These are phyloP conservation scores for Macrosoma leucophasiata DNA, from an alignment of 2,888 invertebrate species.

Conservation along the genomic window DNA sequence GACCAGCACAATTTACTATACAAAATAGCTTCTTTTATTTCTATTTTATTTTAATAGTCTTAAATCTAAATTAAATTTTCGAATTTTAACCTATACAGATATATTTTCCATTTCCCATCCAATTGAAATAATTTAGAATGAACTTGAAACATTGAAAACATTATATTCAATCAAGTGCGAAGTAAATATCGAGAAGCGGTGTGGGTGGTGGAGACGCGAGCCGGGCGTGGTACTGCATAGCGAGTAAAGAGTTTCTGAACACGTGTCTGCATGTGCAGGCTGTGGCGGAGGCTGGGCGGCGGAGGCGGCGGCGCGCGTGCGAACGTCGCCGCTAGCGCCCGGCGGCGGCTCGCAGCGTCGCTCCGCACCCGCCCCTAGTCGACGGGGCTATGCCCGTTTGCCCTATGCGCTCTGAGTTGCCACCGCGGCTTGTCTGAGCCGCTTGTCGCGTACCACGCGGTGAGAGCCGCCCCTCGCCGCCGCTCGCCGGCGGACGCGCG, in stretches of 20 bases:
- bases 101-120: too few species aligned
- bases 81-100: too few species aligned
- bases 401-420: conserved; percentile 54
- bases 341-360: conserved; percentile 37
- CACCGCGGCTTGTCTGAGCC: conserved; percentile 65
- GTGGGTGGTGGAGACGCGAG: conserved; percentile 36
- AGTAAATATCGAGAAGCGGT: conserved; percentile 45
- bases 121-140: conserved; percentile 4
- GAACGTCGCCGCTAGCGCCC: conserved; percentile 39
- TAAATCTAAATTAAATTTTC: too few species aligned
- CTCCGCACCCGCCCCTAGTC: conserved; percentile 52
- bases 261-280: conserved; percentile 72
- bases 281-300: conserved; percentile 57
- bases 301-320: conserved; percentile 47
- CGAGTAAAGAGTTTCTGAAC: conserved; percentile 38
- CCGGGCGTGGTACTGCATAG: conserved; percentile 23
- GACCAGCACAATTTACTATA: not conserved
- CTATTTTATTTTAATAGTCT: conserved; percentile 14
- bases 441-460: conserved; percentile 53
- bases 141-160: conserved; percentile 5
- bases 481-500: conserved; percentile 21
- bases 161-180: not conserved
- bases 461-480: conserved; percentile 34
- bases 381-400: conserved; percentile 61
- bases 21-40: conserved; percentile 20